phyloP scores from a whole-genome alignment of 2,888 invertebrate genomes.

The Palloptera scutellata region DNA sequence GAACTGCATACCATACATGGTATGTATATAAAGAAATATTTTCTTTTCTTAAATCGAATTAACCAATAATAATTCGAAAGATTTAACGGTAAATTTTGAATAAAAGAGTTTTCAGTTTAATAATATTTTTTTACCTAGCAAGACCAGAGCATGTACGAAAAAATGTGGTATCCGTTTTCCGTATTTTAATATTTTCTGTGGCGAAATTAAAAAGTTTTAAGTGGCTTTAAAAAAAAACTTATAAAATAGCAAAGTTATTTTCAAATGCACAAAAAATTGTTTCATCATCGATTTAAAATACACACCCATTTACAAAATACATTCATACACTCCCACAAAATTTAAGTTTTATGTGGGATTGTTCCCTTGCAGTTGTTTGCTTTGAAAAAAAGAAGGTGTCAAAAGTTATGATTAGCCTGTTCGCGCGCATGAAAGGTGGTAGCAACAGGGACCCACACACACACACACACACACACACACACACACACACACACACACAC shows the following conservation, averaged over 20 bases:
- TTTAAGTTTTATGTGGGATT: background rate
- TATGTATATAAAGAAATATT: too few relatives aligned
- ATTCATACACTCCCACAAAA: background rate
- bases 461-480: conserved; percentile 25
- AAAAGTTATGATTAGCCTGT: conserved; percentile 43
- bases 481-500: conserved; percentile 23
- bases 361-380: background rate
- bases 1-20: too few relatives aligned
- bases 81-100: too few relatives aligned
- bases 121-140: too few relatives aligned
- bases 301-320: conserved; percentile 16
- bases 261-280: background rate
- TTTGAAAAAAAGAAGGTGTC: conserved; percentile 37
- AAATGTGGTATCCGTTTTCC: too few relatives aligned
- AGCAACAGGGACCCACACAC: conserved; percentile 31
- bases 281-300: too few relatives aligned
- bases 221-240: conserved; percentile 15
- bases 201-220: conserved; percentile 22
- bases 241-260: background rate
- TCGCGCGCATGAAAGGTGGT: conserved; percentile 29
- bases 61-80: too few relatives aligned
- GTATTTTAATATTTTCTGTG: too few relatives aligned
- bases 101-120: too few relatives aligned
- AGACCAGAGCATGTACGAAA: too few relatives aligned
- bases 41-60: too few relatives aligned